These are phyloP conservation scores for Heptranchias perlo DNA, from an alignment of 2,113 vertebrate species.

Conservation along the genomic window DNA sequence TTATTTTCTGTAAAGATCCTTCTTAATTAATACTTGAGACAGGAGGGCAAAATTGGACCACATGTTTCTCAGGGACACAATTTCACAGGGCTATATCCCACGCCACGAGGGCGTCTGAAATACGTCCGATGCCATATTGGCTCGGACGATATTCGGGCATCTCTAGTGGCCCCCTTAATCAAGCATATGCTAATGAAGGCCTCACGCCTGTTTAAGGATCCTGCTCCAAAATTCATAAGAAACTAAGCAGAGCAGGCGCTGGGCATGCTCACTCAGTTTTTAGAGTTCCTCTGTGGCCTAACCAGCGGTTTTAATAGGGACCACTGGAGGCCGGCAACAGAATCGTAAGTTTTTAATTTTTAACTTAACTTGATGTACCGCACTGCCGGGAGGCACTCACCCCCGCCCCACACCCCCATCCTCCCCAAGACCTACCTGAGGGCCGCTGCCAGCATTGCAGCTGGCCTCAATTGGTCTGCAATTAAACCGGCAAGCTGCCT, in stretches of 20 bases:
- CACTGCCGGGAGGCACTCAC: no score
- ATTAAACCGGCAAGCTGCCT: no score
- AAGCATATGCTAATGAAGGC: not conserved
- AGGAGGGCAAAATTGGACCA: not conserved
- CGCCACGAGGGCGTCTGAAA: not conserved
- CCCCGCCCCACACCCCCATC: no score
- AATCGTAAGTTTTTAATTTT: no score
- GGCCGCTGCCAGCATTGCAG: no score
- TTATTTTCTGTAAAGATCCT: not conserved
- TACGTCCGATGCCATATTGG: not conserved
- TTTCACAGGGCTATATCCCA: not conserved
- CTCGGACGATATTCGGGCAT: not conserved
- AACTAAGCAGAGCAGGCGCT: not conserved
- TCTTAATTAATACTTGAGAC: not conserved
- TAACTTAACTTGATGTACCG: no score
- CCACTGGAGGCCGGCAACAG: no score
- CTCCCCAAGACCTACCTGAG: no score
- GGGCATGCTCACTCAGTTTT: no score
- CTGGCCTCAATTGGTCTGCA: no score
- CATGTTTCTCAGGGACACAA: not conserved
- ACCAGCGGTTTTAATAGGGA: no score
- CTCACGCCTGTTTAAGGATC: not conserved
- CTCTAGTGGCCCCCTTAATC: not conserved
- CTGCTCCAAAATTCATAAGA: not conserved
- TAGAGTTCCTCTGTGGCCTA: no score